A percentile compares a stretch with the other conserved stretches of the same genome.
Evolutionary conservation across 2,113 vertebrate genomes (phyloP).

Genomic region (Pluvianellus socialis): DNA sequence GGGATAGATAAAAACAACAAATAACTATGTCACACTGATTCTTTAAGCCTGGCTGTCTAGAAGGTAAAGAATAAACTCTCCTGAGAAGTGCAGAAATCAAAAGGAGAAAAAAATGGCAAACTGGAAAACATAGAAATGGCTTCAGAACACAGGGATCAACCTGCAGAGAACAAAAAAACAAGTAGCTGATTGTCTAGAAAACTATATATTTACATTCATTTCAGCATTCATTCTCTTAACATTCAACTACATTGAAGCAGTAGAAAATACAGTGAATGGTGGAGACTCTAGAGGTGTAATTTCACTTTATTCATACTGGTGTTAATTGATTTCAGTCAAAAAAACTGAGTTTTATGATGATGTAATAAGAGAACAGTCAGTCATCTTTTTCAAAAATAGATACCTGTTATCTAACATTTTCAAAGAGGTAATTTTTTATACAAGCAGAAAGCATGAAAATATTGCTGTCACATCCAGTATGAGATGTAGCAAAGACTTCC

Average conservation of each 20-base stretch:
- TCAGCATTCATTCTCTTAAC: background rate
- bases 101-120: background rate
- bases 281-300: background rate
- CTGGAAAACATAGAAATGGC: background rate
- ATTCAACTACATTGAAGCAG: background rate
- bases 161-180: background rate
- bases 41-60: background rate
- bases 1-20: constrained; percentile 6
- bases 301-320: background rate
- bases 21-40: background rate
- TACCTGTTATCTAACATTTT: background rate
- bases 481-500: background rate
- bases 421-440: background rate
- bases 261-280: background rate
- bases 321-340: background rate
- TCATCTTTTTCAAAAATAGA: background rate
- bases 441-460: background rate
- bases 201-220: background rate
- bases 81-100: background rate
- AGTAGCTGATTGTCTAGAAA: background rate
- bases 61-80: background rate
- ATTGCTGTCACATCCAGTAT: background rate
- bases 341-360: background rate
- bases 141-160: background rate
- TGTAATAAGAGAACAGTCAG: background rate